Conservation (phyloP, 2,888 invertebrate species). For the Glomeris marginata region DNA sequence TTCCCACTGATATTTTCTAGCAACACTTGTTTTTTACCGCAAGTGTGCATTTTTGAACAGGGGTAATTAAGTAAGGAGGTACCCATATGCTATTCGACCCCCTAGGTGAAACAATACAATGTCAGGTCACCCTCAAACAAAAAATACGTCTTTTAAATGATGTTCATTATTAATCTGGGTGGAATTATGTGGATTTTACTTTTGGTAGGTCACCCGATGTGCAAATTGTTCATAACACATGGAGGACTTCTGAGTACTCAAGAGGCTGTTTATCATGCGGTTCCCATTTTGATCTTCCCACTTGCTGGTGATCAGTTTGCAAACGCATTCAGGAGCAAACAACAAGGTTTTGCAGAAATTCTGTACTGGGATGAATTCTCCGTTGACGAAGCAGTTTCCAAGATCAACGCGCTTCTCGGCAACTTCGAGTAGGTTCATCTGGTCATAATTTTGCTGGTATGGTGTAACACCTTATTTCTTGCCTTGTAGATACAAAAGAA, state of each 20-base stretch:
- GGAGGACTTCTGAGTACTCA: slow-evolving; percentile 1
- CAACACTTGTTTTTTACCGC: no score
- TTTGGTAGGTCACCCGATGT: not conserved
- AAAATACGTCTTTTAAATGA: no score
- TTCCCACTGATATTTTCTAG: no score
- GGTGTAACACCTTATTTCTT: no score
- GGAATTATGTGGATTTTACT: not conserved
- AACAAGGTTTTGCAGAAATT: not conserved
- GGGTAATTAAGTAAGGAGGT: no score
- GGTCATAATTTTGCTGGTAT: no score
- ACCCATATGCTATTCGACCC: no score
- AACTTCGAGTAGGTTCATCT: no score
- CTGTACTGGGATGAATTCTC: not conserved
- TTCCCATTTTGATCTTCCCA: not conserved
- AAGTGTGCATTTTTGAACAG: no score
- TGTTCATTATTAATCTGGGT: not conserved
- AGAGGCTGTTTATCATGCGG: slow-evolving; percentile 3
- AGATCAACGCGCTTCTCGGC: not conserved
- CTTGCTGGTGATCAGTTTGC: not conserved
- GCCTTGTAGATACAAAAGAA: not conserved
- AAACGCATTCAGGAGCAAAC: not conserved
- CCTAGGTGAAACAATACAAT: no score
- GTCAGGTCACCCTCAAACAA: no score
- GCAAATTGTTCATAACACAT: slow-evolving; percentile 1
- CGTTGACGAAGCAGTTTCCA: not conserved